Evolutionary conservation across 2,888 invertebrate genomes (phyloP).

Genomic region (Latrodectus hesperus): DNA sequence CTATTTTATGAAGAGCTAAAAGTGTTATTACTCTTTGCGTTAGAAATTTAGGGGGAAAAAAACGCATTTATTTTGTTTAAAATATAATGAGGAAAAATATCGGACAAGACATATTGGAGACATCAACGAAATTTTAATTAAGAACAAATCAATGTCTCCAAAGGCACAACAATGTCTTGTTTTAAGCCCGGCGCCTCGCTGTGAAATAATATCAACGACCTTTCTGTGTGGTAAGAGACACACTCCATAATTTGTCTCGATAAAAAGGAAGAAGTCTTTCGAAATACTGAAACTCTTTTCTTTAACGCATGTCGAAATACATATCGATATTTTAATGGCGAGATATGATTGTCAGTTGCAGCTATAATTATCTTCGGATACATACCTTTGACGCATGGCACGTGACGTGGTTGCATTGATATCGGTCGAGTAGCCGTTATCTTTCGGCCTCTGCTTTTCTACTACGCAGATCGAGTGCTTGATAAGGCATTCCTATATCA

Average conservation of each 20-base stretch:
- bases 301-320: not conserved
- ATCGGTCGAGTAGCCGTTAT: not conserved
- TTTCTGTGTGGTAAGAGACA: not conserved
- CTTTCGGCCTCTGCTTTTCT: not conserved
- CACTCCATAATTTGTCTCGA: not conserved
- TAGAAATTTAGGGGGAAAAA: too few relatives aligned
- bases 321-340: not conserved
- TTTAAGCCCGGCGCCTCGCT: too few relatives aligned
- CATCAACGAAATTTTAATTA: not conserved
- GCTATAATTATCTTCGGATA: not conserved
- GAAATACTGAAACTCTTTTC: not conserved
- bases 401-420: not conserved
- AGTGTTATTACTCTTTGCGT: too few relatives aligned
- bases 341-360: not conserved
- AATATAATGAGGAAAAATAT: too few relatives aligned
- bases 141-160: not conserved
- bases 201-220: not conserved
- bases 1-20: too few relatives aligned
- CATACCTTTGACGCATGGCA: not conserved
- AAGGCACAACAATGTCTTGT: too few relatives aligned
- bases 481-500: not conserved
- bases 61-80: too few relatives aligned
- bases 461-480: conserved; percentile 1
- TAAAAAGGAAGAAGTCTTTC: not conserved
- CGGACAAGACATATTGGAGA: too few relatives aligned